Evolutionary conservation across 2,113 vertebrate genomes (phyloP).

Genomic region (Heliornis fulica): DNA sequence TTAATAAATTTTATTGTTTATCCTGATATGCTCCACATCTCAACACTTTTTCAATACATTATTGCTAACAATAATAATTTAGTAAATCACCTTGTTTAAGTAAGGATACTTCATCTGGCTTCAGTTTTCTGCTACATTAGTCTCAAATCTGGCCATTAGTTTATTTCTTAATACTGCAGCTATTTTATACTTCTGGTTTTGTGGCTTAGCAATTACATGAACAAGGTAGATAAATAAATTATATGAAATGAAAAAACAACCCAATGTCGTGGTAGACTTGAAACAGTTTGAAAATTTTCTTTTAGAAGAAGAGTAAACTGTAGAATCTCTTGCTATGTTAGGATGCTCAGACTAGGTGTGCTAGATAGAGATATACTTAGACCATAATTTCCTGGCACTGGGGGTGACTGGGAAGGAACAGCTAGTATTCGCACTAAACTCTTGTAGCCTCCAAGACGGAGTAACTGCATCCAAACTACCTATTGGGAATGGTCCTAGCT

Average conservation of each 20-base stretch:
- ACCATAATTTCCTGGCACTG: not conserved
- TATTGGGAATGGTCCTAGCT: not conserved
- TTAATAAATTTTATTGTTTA: not conserved
- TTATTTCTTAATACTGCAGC: not conserved
- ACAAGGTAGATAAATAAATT: not conserved
- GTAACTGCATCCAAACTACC: not conserved
- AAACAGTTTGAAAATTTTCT: not conserved
- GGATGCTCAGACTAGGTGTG: not conserved
- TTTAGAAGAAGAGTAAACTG: not conserved
- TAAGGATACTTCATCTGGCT: not conserved
- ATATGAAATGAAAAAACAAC: not conserved
- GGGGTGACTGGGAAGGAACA: not conserved
- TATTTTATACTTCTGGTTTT: not conserved
- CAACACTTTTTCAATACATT: not conserved
- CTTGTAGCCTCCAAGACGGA: not conserved
- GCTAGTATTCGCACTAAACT: not conserved
- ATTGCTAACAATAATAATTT: not conserved
- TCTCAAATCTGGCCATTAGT: not conserved
- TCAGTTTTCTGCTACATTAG: conserved; percentile 31
- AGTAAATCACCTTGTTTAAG: not conserved
- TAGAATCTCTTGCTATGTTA: not conserved
- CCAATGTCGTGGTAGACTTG: not conserved
- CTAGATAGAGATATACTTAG: not conserved
- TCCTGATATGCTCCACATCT: not conserved
- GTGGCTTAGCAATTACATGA: not conserved